These are phyloP conservation scores for Muschampia plurimacula DNA, from an alignment of 2,888 invertebrate species.

Conservation along the genomic window DNA sequence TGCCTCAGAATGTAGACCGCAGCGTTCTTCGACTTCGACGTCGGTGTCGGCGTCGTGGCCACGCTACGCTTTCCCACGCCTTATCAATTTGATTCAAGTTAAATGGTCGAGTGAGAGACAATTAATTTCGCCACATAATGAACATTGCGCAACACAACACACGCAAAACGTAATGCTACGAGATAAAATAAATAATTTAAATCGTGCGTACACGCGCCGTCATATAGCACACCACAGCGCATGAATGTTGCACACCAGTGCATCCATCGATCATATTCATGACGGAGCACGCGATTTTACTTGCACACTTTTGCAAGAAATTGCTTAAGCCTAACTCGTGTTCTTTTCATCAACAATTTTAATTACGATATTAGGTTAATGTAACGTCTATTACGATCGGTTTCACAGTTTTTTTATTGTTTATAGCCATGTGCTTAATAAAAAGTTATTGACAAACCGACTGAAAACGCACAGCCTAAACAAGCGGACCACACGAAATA, in stretches of 20 bases:
- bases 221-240: background rate
- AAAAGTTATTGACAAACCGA: background rate
- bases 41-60: background rate
- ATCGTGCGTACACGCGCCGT: constrained; percentile 10
- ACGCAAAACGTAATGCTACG: background rate
- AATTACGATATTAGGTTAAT: constrained; percentile 18
- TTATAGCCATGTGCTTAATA: background rate
- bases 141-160: constrained; percentile 28
- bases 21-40: too few relatives aligned
- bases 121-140: constrained; percentile 28
- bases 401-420: constrained; percentile 5
- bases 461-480: too few relatives aligned
- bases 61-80: constrained; percentile 42
- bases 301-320: constrained; percentile 19
- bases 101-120: constrained; percentile 11
- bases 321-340: constrained; percentile 12
- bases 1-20: background rate
- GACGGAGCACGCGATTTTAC: constrained; percentile 22
- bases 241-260: constrained; percentile 3
- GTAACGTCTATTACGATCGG: constrained; percentile 7
- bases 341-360: background rate
- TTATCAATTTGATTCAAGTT: constrained; percentile 27
- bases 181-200: constrained; percentile 8
- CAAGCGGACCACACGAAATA: too few relatives aligned
- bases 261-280: constrained; percentile 20